These are phyloP conservation scores for Protomyctophum bolini DNA, from an alignment of 2,113 vertebrate species.

Conservation along the genomic window DNA sequence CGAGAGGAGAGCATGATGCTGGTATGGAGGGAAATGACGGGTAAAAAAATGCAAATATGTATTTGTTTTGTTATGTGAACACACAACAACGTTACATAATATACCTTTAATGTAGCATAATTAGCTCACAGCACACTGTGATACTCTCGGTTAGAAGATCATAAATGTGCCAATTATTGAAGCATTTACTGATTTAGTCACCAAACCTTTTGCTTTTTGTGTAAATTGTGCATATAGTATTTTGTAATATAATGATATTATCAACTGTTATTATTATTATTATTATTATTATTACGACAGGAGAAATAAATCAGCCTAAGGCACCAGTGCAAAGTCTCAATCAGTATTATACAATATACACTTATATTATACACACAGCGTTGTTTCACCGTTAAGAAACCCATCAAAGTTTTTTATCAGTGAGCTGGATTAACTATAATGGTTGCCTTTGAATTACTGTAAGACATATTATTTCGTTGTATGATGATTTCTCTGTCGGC, in stretches of 20 bases:
- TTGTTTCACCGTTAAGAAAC: slow-evolving; percentile 77
- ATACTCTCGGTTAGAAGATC: slow-evolving; percentile 83
- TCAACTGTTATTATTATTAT: slow-evolving; percentile 58
- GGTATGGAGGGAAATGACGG: too few species aligned
- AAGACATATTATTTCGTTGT: too few species aligned
- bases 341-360: slow-evolving; percentile 90
- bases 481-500: too few species aligned
- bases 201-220: slow-evolving; percentile 83
- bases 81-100: too few species aligned
- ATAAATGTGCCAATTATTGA: slow-evolving; percentile 94
- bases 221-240: slow-evolving; percentile 88
- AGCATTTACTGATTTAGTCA: slow-evolving; percentile 86
- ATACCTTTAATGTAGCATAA: slow-evolving; percentile 58
- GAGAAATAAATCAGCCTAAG: slow-evolving; percentile 41
- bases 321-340: slow-evolving; percentile 76
- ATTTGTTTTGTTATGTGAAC: too few species aligned
- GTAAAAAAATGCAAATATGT: too few species aligned
- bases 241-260: slow-evolving; percentile 85
- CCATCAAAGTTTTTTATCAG: slow-evolving; percentile 70
- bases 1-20: too few species aligned
- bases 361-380: slow-evolving; percentile 68
- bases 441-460: slow-evolving; percentile 73
- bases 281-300: slow-evolving; percentile 63
- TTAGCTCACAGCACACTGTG: slow-evolving; percentile 81
- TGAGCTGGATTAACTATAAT: slow-evolving; percentile 46